Base-by-base conservation (phyloP, 92 coral and sea anemone genomes). In the Zoanthus sansibaricus region DNA sequence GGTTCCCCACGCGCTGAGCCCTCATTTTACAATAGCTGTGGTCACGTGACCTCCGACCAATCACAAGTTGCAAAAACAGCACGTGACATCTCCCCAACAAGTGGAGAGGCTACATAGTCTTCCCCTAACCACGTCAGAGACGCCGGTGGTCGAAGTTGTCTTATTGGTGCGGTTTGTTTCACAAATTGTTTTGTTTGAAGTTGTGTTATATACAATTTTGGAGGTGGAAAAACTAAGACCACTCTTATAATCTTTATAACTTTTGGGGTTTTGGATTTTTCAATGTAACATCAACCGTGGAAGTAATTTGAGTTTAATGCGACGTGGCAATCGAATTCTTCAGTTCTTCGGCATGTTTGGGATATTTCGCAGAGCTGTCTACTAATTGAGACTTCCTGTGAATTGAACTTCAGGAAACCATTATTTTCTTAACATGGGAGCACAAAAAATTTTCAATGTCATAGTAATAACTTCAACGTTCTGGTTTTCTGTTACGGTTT, bases 401-500 rank as follows among this genome's bases (percentile, higher is more conserved):
- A 17, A 37, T 62, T 30, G 6, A 82, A 37, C 88, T 71, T 47
- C 51, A 72, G 79, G 58, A 62, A 46, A 47, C 48, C n/a, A 48
- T 58, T 56, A 10, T 1, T 18, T 82, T 89, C 87, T 83, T 68
- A 49, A 49, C 88, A 95, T 94, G 99, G 91, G 92, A 78, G 82
- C 90, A 21, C 91, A 66, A 72, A 87, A 89, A 69, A 87, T 96
- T 82, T 93, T 97, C 89, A 95, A 97, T 88, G 86, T 93, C 6
- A 93, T 97, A 54, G 96, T 92, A 25, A 72, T 97, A 52, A 97
- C 99, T 30, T 93, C 99, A 61, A 89, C 92, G 21, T 97, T 97
- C 77, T 97, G 99, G 99, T 95, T 97, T 72, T 95, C 99, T 49
- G 97, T 96, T 21, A 97, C 98, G n/a, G 88, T 97, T 21, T 77